These are phyloP conservation scores for Hemichromis elongatus DNA, from an alignment of 2,113 vertebrate species.

Conservation along the genomic window DNA sequence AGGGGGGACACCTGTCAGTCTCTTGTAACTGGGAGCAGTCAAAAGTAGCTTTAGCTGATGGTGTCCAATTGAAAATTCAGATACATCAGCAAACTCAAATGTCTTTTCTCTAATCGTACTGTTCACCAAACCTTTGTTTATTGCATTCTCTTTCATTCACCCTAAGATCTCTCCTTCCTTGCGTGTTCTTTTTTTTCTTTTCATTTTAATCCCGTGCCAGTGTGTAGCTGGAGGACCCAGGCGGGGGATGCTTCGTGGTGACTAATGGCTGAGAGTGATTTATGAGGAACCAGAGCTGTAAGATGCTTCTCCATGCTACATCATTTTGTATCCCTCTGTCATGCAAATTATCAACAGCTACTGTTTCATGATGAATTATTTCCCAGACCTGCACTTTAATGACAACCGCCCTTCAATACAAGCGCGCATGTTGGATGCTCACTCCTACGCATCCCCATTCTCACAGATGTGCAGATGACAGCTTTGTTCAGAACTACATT, in stretches of 20 bases:
- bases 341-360: constrained; percentile 63
- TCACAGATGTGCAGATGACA: constrained; percentile 27
- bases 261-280: constrained; percentile 60
- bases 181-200: background rate
- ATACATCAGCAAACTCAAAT: background rate
- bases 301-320: constrained; percentile 21
- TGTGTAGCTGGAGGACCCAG: background rate
- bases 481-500: constrained; percentile 16
- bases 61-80: background rate
- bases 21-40: no score
- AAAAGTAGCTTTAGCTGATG: background rate
- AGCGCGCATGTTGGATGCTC: background rate
- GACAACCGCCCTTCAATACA: constrained; percentile 18
- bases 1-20: background rate
- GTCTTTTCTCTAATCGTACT: background rate
- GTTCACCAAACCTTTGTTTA: background rate
- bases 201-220: background rate
- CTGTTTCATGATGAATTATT: constrained; percentile 60
- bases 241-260: background rate
- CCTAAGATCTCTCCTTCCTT: background rate
- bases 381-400: constrained; percentile 47
- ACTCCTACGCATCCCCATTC: constrained; percentile 12
- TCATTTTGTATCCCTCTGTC: constrained; percentile 63
- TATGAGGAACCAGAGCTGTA: constrained; percentile 35
- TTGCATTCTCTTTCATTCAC: background rate